These are phyloP conservation scores for Marronus borbonicus DNA, from an alignment of 2,888 invertebrate genomes.

Conservation along the genomic window DNA sequence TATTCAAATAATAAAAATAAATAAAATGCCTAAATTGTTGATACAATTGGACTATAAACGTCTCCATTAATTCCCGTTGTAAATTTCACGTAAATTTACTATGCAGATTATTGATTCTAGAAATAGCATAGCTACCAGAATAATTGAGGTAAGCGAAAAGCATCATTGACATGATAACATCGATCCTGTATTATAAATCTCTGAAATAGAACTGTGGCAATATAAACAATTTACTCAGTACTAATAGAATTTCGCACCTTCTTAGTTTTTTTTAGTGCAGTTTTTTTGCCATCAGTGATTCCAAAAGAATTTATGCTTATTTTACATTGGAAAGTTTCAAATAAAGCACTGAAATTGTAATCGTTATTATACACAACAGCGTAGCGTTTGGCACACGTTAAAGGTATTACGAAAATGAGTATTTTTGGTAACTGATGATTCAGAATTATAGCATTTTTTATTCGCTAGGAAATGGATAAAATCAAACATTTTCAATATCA, in stretches of 20 bases:
- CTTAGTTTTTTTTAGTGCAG: not conserved
- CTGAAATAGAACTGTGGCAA: not conserved
- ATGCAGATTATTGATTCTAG: slow-evolving; percentile 24
- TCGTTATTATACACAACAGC: not conserved
- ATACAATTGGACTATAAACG: slow-evolving; percentile 29
- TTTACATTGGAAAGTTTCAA: not conserved
- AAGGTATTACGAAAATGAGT: not conserved
- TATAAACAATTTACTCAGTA: slow-evolving; percentile 28
- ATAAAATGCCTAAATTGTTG: slow-evolving; percentile 18
- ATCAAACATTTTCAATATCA: too few relatives aligned
- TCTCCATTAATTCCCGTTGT: slow-evolving; percentile 21
- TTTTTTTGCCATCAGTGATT: not conserved
- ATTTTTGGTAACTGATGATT: not conserved
- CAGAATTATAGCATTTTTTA: not conserved
- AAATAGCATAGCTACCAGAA: slow-evolving; percentile 9
- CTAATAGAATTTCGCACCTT: not conserved
- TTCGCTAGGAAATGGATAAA: not conserved
- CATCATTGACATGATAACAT: slow-evolving; percentile 30
- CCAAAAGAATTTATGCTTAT: not conserved
- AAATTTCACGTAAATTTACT: slow-evolving; percentile 31
- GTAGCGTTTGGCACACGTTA: not conserved
- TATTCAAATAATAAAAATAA: slow-evolving; percentile 20
- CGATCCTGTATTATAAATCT: slow-evolving; percentile 23
- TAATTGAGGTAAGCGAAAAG: slow-evolving; percentile 28
- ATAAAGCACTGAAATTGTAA: slow-evolving; percentile 6